phyloP scores from a whole-genome alignment of 2,797 vertebrate species.

The Anolis apletophallus region DNA sequence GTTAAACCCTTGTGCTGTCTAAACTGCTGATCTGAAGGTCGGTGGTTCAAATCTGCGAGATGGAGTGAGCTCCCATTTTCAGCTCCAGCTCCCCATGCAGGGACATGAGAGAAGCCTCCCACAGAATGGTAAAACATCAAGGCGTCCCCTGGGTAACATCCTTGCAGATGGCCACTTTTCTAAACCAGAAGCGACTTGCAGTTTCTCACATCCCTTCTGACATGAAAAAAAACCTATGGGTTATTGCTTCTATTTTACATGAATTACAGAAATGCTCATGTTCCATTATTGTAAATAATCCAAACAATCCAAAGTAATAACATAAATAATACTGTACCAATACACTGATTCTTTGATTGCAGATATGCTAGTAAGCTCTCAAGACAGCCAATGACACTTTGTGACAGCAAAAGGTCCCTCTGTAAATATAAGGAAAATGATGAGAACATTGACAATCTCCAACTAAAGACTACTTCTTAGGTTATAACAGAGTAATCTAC shows the following conservation, averaged over 20 bases:
- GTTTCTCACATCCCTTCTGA: too few species aligned
- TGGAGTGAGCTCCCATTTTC: too few species aligned
- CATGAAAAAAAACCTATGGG: too few species aligned
- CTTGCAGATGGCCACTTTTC: too few species aligned
- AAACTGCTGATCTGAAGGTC: too few species aligned
- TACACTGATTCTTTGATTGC: conserved; percentile 78
- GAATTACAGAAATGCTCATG: not conserved
- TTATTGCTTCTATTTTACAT: not conserved
- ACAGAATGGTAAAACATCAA: too few species aligned
- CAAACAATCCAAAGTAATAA: not conserved
- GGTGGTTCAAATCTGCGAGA: too few species aligned
- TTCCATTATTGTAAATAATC: not conserved
- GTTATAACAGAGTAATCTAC: not conserved
- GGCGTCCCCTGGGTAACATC: too few species aligned
- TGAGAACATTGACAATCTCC: conserved; percentile 23
- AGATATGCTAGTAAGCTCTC: conserved; percentile 87
- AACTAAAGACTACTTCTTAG: not conserved
- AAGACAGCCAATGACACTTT: conserved; percentile 86
- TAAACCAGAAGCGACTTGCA: too few species aligned
- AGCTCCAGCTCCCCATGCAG: too few species aligned
- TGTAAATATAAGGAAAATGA: conserved; percentile 65
- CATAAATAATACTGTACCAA: conserved; percentile 79
- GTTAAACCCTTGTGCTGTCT: too few species aligned
- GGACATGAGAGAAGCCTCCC: too few species aligned
- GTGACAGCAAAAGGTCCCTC: conserved; percentile 88